A percentile compares a stretch with the other conserved stretches of the same genome.
Conservation (phyloP, 2,888 invertebrate genomes). For the Drosophila mimetica region DNA sequence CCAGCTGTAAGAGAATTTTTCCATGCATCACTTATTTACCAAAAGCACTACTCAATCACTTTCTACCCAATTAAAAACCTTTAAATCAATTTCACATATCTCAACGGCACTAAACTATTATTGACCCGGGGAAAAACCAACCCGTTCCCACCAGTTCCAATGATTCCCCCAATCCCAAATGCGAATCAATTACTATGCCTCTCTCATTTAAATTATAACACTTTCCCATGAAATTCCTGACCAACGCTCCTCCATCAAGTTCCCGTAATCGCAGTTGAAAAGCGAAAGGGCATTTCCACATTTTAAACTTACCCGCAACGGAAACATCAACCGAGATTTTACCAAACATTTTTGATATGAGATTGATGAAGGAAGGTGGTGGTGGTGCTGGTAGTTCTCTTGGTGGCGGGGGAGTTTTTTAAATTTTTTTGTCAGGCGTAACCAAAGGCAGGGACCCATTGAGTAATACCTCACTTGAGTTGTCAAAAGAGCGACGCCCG, state of each 20-base stretch:
- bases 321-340: slow-evolving; percentile 57
- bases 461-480: slow-evolving; percentile 73
- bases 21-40: too few species aligned
- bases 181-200: slow-evolving; percentile 53
- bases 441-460: slow-evolving; percentile 57
- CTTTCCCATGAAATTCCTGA: slow-evolving; percentile 70
- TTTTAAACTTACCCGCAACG: slow-evolving; percentile 59
- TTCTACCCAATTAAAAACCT: slow-evolving; percentile 5
- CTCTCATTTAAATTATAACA: slow-evolving; percentile 72
- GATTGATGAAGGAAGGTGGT: slow-evolving; percentile 63
- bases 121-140: slow-evolving; percentile 1
- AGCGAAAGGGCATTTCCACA: slow-evolving; percentile 61
- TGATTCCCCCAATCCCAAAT: slow-evolving; percentile 3
- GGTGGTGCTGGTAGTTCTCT: slow-evolving; percentile 23
- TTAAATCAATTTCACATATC: slow-evolving; percentile 12
- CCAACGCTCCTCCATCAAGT: slow-evolving; percentile 61
- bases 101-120: not conserved
- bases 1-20: too few species aligned
- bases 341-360: slow-evolving; percentile 54
- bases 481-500: slow-evolving; percentile 59
- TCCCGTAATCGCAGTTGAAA: slow-evolving; percentile 58
- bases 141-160: slow-evolving; percentile 20
- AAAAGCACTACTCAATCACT: not conserved
- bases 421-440: slow-evolving; percentile 63
- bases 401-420: slow-evolving; percentile 26